Evolutionary conservation across 2,888 invertebrate species (phyloP), one percentile per base, ranked within the genome.

Genomic region (Lochmaea capreae): DNA sequence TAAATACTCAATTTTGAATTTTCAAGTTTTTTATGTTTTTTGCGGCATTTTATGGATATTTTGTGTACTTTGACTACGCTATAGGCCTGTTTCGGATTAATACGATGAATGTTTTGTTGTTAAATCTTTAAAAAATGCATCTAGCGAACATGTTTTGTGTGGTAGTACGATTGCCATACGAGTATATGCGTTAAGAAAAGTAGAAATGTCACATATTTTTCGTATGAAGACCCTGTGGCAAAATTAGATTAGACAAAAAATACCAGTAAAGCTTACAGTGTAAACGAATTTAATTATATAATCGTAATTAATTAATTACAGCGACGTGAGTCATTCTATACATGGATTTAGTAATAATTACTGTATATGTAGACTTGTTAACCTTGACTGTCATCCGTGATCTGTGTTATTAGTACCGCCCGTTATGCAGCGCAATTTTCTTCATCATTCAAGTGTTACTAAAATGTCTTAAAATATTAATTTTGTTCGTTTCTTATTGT

Each of bases 311-410:
- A 72, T 67, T 67, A 72, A 63, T 63, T 33, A 42, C 61, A 66
- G 43, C 39, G 18, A 46, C 49, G 42, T 73, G 73, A 73, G 70
- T 73, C 73, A 73, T 52, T 73, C 73, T 65, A 59, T 74, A 72
- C 71, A 76, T 65, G 71, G 68, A 72, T 72, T 72, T 77, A 69
- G 73, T 73, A 73, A 70, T 72, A 71, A 71, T 72, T 73, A 71
- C 65, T 72, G 65, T 67, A 74, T 69, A 71, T 71, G 67, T 71
- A 58, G 33, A 77, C 73, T 75, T 58, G 77, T 67, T 77, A 73
- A 73, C 77, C 77, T 77, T 77, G 77, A 68, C 58, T 62, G 66
- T 71, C 67, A 69, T 74, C 57, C 46, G 63, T 59, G 61, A 67
- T 67, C 42, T 74, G 68, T 67, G 18, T 14, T n/a, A n/a, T n/a